Conservation (phyloP, 35 echinoderm and acorn worm genomes). For the Stichopus chloronotus region DNA sequence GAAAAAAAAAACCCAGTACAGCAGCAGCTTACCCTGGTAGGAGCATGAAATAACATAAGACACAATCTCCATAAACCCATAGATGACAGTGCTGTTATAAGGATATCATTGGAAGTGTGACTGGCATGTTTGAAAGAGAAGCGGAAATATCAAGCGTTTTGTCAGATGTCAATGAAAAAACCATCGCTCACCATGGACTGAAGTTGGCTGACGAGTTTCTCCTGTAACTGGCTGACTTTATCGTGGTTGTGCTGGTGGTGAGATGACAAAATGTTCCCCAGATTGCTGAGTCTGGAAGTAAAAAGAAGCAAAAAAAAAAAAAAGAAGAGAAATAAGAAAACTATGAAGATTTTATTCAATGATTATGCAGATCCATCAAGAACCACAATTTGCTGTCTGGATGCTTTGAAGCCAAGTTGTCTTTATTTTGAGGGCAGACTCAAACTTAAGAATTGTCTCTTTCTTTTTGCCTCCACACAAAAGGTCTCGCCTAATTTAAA, state of each 20-base stretch:
- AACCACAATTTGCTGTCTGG: too few species aligned
- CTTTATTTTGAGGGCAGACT: too few species aligned
- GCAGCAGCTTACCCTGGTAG: too few species aligned
- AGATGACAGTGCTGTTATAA: background rate
- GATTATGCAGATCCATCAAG: too few species aligned
- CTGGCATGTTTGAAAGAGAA: too few species aligned
- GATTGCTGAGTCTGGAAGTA: slow-evolving; percentile 28
- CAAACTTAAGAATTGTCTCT: too few species aligned
- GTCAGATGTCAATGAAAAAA: background rate
- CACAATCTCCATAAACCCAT: background rate
- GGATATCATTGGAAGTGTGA: too few species aligned
- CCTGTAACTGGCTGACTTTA: slow-evolving; percentile 32
- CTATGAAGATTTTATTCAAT: background rate
- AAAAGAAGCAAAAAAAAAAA: background rate
- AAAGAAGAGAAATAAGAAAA: background rate
- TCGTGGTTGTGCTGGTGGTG: slow-evolving; percentile 32
- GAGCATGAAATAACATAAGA: background rate
- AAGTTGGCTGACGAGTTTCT: slow-evolving; percentile 44
- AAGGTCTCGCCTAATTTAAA: too few species aligned
- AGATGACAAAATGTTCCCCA: slow-evolving; percentile 26
- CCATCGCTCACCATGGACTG: slow-evolving; percentile 11
- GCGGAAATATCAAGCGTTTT: too few species aligned
- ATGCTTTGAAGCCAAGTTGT: too few species aligned
- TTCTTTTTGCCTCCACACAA: too few species aligned
- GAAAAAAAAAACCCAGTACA: too few species aligned